Conservation (phyloP, 2,797 vertebrate species). For the Pseudochaenichthys georgianus region DNA sequence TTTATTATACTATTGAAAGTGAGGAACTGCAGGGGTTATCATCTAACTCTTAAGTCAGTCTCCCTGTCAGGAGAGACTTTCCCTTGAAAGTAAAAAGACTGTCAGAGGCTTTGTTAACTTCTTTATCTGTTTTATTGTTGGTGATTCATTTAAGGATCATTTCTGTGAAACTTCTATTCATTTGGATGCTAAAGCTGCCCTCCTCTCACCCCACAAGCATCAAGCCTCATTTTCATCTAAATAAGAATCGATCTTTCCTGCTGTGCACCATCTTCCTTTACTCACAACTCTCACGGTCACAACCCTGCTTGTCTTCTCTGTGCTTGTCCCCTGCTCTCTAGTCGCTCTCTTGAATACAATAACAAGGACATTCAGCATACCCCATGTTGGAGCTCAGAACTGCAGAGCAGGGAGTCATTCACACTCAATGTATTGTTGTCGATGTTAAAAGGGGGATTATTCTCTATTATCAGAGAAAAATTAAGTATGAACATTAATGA, state of each 20-base stretch:
- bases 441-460: not conserved
- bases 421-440: slow-evolving; percentile 15
- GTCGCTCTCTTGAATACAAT: slow-evolving; percentile 64
- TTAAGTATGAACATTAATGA: slow-evolving; percentile 59
- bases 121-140: slow-evolving; percentile 58
- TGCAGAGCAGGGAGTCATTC: slow-evolving; percentile 29
- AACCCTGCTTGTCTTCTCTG: slow-evolving; percentile 80
- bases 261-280: slow-evolving; percentile 83
- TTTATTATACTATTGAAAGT: slow-evolving; percentile 35
- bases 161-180: slow-evolving; percentile 79
- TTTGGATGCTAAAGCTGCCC: slow-evolving; percentile 85
- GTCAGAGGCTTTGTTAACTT: slow-evolving; percentile 67
- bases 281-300: slow-evolving; percentile 83
- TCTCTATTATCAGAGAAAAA: slow-evolving; percentile 38
- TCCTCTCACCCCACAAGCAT: slow-evolving; percentile 84
- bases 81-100: slow-evolving; percentile 50
- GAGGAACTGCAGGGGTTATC: slow-evolving; percentile 32
- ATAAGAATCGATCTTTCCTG: slow-evolving; percentile 89
- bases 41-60: slow-evolving; percentile 40
- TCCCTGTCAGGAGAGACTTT: slow-evolving; percentile 45
- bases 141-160: slow-evolving; percentile 68
- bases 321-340: slow-evolving; percentile 69
- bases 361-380: slow-evolving; percentile 42
- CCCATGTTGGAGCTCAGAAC: slow-evolving; percentile 38
- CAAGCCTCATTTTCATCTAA: slow-evolving; percentile 91